Evolutionary conservation across 2,113 vertebrate genomes (phyloP).

Genomic region (Hypomesus transpacificus): DNA sequence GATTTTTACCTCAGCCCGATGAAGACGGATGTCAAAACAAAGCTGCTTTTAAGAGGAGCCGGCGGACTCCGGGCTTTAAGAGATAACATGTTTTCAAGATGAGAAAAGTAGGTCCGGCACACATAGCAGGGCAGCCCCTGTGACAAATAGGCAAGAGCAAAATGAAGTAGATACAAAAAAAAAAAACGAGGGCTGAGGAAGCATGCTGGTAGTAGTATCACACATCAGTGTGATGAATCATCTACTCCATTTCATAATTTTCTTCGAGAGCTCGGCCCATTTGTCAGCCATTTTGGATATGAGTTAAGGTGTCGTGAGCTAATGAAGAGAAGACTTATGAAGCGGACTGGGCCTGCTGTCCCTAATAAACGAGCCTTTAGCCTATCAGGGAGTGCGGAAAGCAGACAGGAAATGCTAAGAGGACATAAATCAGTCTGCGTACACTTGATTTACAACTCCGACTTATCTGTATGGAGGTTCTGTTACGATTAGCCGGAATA

Average conservation of each 20-base stretch:
- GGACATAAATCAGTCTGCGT: conserved; percentile 43
- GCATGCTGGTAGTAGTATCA: conserved; percentile 34
- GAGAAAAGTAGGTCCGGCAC: conserved; percentile 24
- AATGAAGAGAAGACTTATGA: conserved; percentile 59
- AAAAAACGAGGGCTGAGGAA: conserved; percentile 34
- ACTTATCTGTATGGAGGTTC: conserved; percentile 32
- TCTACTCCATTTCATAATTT: conserved; percentile 66
- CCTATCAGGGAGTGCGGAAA: conserved; percentile 27
- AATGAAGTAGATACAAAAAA: conserved; percentile 29
- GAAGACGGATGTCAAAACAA: conserved; percentile 59
- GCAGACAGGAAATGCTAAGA: conserved; percentile 38
- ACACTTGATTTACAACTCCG: conserved; percentile 52
- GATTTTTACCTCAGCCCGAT: conserved; percentile 48
- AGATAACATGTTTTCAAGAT: conserved; percentile 52
- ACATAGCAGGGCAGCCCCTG: conserved; percentile 26
- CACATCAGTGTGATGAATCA: conserved; percentile 62
- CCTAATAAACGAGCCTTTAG: conserved; percentile 56
- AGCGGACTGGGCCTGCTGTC: conserved; percentile 38
- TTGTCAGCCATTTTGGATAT: conserved; percentile 62
- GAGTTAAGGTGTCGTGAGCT: conserved; percentile 57
- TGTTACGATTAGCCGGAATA: conserved; percentile 49
- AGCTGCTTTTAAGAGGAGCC: conserved; percentile 38
- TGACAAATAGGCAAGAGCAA: conserved; percentile 39
- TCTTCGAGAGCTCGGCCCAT: conserved; percentile 59
- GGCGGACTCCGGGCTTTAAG: conserved; percentile 33